Conservation (phyloP, 2,797 vertebrate species). For the Thaleichthys pacificus region DNA sequence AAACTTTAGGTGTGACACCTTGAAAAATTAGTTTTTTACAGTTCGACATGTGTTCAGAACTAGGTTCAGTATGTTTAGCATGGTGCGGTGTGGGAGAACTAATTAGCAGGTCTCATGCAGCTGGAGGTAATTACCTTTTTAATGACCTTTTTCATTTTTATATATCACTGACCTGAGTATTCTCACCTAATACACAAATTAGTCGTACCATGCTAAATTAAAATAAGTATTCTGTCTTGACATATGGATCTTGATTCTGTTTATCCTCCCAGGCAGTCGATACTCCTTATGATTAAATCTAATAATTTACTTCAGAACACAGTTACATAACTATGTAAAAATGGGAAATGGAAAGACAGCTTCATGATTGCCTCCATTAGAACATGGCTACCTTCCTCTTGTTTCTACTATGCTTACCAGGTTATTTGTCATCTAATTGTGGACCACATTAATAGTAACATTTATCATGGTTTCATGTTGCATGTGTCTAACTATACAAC, state of each 20-base stretch:
- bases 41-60: not conserved
- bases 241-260: constrained; percentile 42
- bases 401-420: constrained; percentile 27
- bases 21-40: not conserved
- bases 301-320: not conserved
- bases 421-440: constrained; percentile 53
- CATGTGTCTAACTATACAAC: constrained; percentile 24
- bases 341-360: constrained; percentile 48
- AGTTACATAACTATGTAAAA: constrained; percentile 23
- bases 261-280: not conserved
- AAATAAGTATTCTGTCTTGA: constrained; percentile 44
- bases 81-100: not conserved
- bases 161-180: constrained; percentile 14
- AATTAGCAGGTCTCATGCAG: no score
- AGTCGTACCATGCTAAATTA: constrained; percentile 29
- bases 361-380: constrained; percentile 37
- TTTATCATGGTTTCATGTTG: constrained; percentile 51
- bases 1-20: constrained; percentile 7
- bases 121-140: not conserved
- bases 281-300: constrained; percentile 49
- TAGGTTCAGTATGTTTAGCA: not conserved
- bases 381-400: constrained; percentile 41
- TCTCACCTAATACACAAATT: constrained; percentile 36
- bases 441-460: constrained; percentile 52
- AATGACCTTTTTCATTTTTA: no score